phyloP scores from a whole-genome alignment of 1,140 invertebrate genomes.

The Colletes latitarsis region DNA sequence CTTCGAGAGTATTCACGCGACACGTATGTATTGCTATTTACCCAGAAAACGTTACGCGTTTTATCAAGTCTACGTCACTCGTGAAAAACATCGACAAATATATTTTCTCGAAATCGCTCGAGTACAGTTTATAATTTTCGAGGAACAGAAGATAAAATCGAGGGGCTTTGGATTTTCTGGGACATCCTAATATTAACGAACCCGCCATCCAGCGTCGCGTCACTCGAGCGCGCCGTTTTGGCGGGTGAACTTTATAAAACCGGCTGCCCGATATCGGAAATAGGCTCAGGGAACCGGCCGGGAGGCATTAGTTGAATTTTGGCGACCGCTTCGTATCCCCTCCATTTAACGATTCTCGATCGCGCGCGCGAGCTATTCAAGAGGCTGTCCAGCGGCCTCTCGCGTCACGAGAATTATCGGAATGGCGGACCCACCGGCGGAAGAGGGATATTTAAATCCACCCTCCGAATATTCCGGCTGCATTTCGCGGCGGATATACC shows the following conservation, averaged over 20 bases:
- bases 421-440: background rate
- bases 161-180: no score
- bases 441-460: conserved; percentile 39
- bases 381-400: background rate
- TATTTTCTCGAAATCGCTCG: no score
- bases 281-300: conserved; percentile 32
- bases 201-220: conserved; percentile 26
- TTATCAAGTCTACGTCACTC: no score
- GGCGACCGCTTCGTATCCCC: conserved; percentile 27
- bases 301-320: conserved; percentile 41
- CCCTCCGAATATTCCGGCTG: background rate
- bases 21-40: background rate
- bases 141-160: no score
- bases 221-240: conserved; percentile 40
- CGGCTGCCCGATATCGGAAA: conserved; percentile 48
- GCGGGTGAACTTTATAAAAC: conserved; percentile 42
- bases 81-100: no score
- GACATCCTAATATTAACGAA: conserved; percentile 28
- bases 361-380: conserved; percentile 5
- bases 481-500: background rate
- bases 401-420: conserved; percentile 26
- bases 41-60: no score
- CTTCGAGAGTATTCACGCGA: conserved; percentile 19
- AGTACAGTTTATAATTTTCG: no score
- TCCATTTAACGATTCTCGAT: conserved; percentile 42